Evolutionary conservation across 2,888 invertebrate genomes (phyloP).

Genomic region (Anaspis maculata): DNA sequence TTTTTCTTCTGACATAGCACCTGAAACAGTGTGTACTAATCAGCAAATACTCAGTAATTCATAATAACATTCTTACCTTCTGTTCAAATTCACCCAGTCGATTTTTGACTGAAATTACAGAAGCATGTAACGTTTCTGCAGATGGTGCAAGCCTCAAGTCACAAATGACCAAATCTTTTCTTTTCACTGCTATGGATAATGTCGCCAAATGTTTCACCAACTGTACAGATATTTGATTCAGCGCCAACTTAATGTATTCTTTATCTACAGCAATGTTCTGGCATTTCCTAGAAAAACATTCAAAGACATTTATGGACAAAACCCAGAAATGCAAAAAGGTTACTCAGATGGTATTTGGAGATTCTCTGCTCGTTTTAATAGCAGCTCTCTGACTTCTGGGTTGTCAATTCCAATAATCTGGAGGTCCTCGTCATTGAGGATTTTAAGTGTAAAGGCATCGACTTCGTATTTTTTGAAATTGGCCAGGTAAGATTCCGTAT

Average conservation of each 20-base stretch:
- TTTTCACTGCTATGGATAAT: slow-evolving; percentile 20
- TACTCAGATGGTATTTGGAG: slow-evolving; percentile 24
- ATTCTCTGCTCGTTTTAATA: slow-evolving; percentile 18
- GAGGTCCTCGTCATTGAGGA: slow-evolving; percentile 23
- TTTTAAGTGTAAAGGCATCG: slow-evolving; percentile 19
- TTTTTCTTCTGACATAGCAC: too few relatives aligned
- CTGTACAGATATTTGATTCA: slow-evolving; percentile 20
- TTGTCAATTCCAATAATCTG: slow-evolving; percentile 23
- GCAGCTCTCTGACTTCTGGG: slow-evolving; percentile 12
- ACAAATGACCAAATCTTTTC: slow-evolving; percentile 22
- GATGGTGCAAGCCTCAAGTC: slow-evolving; percentile 19
- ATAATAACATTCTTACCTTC: slow-evolving; percentile 3
- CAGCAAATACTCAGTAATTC: too few relatives aligned
- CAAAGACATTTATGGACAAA: background rate
- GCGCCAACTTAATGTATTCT: slow-evolving; percentile 18
- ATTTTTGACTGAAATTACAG: slow-evolving; percentile 16
- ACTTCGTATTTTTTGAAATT: slow-evolving; percentile 19
- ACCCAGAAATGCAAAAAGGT: slow-evolving; percentile 3
- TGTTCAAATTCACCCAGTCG: slow-evolving; percentile 14
- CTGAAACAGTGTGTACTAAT: too few relatives aligned
- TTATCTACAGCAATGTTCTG: slow-evolving; percentile 14
- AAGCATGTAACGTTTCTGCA: slow-evolving; percentile 14
- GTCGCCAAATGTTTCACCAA: slow-evolving; percentile 22
- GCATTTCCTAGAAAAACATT: slow-evolving; percentile 16
- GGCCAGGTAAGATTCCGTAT: slow-evolving; percentile 21